Conservation (phyloP, 2,888 invertebrate genomes). For the Crossocerus cetratus region DNA sequence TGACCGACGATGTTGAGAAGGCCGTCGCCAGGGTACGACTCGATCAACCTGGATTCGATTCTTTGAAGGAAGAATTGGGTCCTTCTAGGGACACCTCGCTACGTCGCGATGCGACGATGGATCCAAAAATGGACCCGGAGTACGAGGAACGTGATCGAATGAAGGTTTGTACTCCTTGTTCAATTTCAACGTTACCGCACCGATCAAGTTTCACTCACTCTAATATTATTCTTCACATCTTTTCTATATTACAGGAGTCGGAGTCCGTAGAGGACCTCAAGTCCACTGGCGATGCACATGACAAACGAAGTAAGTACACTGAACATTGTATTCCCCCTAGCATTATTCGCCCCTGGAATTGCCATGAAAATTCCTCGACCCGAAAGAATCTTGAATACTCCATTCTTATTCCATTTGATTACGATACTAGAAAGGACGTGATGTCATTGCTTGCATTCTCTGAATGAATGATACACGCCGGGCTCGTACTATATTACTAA, state of each 20-base stretch:
- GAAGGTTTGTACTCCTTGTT: conserved; percentile 80
- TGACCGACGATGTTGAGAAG: conserved; percentile 84
- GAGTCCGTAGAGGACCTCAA: conserved; percentile 78
- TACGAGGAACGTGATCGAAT: conserved; percentile 82
- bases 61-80: conserved; percentile 85
- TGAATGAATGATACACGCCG: conserved; percentile 45
- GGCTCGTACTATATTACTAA: conserved; percentile 29
- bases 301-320: conserved; percentile 69
- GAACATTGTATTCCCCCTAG: background rate
- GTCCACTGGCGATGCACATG: conserved; percentile 68
- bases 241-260: conserved; percentile 74
- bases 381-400: conserved; percentile 15
- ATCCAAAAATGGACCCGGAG: conserved; percentile 79
- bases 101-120: conserved; percentile 81
- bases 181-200: background rate
- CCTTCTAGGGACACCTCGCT: conserved; percentile 86
- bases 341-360: background rate
- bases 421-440: conserved; percentile 36
- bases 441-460: conserved; percentile 44
- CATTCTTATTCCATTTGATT: conserved; percentile 19
- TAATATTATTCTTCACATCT: background rate
- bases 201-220: background rate
- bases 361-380: conserved; percentile 3
- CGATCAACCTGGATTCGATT: conserved; percentile 80
- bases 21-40: conserved; percentile 80